Evolutionary conservation across 92 coral and sea anemone genomes (phyloP), one percentile per base, ranked within the genome.

Genomic region (Phenganax subtilis): DNA sequence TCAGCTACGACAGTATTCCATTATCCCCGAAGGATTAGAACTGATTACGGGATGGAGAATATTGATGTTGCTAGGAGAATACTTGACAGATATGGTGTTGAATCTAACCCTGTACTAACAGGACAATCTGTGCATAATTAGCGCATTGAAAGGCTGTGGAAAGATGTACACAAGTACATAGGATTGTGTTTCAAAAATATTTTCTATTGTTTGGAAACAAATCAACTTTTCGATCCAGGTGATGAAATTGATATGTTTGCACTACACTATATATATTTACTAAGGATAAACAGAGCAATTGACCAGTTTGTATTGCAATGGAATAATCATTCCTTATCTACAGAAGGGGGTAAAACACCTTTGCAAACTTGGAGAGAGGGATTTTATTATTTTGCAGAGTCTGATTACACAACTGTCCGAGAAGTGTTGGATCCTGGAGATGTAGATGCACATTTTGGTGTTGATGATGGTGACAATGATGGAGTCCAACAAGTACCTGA

Each of bases 111-210:
- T 51, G 76, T 87, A 27, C 15, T 87, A 20, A 87, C 89, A 68
- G 87, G 89, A 9, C 86, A 77, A 61, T 87, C 89, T 30, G 89
- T 87, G 6, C 87, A 87, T 16, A 87, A 76, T 60, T 84, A 82
- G 63, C 80, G 65, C n/a, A 86, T 82, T 53, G 86, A 75, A 58
- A 37, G 86, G 29, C 73, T 87, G 52, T 87, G 88, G 88, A 53
- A 75, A 20, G 88, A 85, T 81, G 85, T 80, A 31, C 85, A 85
- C 31, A 68, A 68, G 51, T 67, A 66, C 27, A 52, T 81, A 9
- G 57, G 64, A 28, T 20, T 16, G 51, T 80, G 54, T 65, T 86
- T 51, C 64, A 81, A 84, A 54, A 84, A 87, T 57, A 61, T 87
- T 9, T 87, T 84, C 17, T 77, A 52, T 31, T 80, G 75, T 64